These are phyloP conservation scores for Pollimyrus isidori DNA, from an alignment of 2,113 vertebrate species.

Conservation along the genomic window DNA sequence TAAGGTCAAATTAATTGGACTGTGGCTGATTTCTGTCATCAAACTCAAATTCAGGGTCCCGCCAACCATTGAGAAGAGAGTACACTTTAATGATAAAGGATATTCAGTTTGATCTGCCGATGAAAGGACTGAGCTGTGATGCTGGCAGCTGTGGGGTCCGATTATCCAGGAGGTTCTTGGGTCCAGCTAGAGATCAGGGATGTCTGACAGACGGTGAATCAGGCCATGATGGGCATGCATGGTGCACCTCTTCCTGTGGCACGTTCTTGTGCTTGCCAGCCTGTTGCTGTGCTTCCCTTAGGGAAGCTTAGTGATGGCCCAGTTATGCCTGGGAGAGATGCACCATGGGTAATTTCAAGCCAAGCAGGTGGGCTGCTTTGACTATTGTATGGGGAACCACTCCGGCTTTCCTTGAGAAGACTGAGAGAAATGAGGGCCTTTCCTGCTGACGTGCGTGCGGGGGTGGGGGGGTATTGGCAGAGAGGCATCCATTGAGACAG, in stretches of 20 bases:
- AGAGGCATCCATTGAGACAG: not conserved
- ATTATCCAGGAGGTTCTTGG: not conserved
- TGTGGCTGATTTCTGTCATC: not conserved
- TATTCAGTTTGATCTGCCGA: not conserved
- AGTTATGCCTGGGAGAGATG: constrained; percentile 34
- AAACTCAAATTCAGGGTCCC: not conserved
- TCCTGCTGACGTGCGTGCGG: constrained; percentile 39
- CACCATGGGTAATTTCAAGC: constrained; percentile 61
- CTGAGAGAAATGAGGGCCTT: constrained; percentile 41
- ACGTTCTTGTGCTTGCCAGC: too few relatives aligned
- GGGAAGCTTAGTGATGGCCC: constrained; percentile 44
- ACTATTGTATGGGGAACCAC: constrained; percentile 39
- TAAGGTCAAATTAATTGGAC: not conserved
- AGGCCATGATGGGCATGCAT: not conserved
- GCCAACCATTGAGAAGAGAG: not conserved
- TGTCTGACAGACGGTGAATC: not conserved
- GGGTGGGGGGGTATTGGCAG: constrained; percentile 22
- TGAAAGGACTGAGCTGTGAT: not conserved
- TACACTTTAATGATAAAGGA: not conserved
- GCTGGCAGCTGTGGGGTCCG: not conserved
- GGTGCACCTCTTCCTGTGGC: too few relatives aligned
- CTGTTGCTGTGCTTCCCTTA: too few relatives aligned
- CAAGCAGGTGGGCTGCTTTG: constrained; percentile 55
- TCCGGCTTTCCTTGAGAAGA: constrained; percentile 54
- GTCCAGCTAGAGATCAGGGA: not conserved